Evolutionary conservation across 2,888 invertebrate species (phyloP), one percentile per base, ranked within the genome.

Genomic region (Belgica antarctica): DNA sequence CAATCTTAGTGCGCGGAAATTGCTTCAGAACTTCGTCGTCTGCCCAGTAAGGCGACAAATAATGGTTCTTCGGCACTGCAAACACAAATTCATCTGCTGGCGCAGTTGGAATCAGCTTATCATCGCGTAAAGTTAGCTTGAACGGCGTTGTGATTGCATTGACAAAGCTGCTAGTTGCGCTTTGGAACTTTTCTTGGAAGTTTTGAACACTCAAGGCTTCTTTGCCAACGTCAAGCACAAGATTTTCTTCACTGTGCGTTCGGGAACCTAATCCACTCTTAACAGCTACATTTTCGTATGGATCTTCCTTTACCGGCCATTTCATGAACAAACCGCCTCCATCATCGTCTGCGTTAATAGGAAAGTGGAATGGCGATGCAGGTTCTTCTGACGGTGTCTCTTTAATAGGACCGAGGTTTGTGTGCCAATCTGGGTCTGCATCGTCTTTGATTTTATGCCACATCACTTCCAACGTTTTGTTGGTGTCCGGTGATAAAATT

Each of bases 41-140:
- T 0, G 96, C 94, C 80, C 89, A 89, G 79, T 92, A 89, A 0
- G 97, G 96, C 66, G 96, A 96, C 74, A 97, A 82, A 74, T 89
- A 87, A 1, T 94, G 93, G 81, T 96, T 92, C 28, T 83, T 83
- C 1, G 91, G 90, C 71, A 91, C 87, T 0, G 84, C 82, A 78
- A 90, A 89, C 74, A 84, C 84, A 77, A 90, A 87, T 79, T 90
- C 90, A 70, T 90, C 89, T 15, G 87, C 85, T 5, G 85, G 85
- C 74, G 82, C 82, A 68, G 81, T 80, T 1, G 81, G 82, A 74
- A 83, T 82, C 27, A 31, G 10, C n/a, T 24, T 66, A 22, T 7
- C 47, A 15, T 8, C 15, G 27, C 2, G n/a, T 12, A 1, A 36
- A 19, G 15, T 22, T 15, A 2, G 8, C 28, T 24, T 10, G n/a